Base-by-base conservation (phyloP, 2,113 vertebrate genomes). In the Alectura lathami region DNA sequence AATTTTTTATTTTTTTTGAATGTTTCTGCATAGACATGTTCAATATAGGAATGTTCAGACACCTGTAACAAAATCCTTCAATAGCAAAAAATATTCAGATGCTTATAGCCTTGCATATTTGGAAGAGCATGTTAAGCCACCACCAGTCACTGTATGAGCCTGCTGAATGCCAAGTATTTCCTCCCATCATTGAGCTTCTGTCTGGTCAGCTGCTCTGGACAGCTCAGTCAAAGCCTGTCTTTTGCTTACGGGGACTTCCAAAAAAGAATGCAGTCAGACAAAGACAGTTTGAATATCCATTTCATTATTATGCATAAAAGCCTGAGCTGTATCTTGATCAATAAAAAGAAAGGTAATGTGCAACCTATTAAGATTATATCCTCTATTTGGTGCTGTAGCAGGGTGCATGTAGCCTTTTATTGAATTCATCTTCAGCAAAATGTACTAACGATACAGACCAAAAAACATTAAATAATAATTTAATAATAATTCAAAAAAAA, bases 131-230 rank as follows among this genome's bases (percentile, higher is more conserved):
- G 18, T 59, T 24, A 21, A 45, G 14, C 5, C 63, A 43, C 7
- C 24, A 48, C 15, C 60, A 8, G 9, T 5, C 16, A 23, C 18
- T 60, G 8, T 11, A 38, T 0, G 0, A 78, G 5, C 17, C 10
- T 66, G 7, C 16, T 75, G 69, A 57, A 87, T 48, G 6, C 34
- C 10, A 54, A 45, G 0, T n/a, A 43, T 48, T 79, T 76, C 17
- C 13, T 42, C 13, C 4, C 54, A 9, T 30, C 42, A 17, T 13
- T 81, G 30, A 74, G 76, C 34, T 72, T 1, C 11, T 69, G 3
- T 68, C 20, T 68, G 4, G 7, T 63, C 32, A 54, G 1, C 29
- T 62, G 7, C 32, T 75, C 42, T 54, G 32, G 12, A 26, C 11
- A 87, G 17, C 27, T 50, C 42, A 75, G 13, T 63, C 17, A 15